Base-by-base conservation (phyloP, 2,797 vertebrate species). In the Chelon labrosus region DNA sequence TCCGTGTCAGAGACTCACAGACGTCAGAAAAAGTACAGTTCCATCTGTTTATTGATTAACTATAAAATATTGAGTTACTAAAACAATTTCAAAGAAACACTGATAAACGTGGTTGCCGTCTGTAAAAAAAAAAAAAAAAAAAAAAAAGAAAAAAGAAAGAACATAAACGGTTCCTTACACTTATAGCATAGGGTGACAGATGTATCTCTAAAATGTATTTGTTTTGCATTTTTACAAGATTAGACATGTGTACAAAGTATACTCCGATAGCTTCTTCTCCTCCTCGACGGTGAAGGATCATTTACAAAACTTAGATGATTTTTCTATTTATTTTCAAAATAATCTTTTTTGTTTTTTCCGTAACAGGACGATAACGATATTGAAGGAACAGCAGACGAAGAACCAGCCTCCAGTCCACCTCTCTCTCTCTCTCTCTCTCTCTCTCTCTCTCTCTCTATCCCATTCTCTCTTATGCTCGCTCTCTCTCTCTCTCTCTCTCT, bases 11-110 rank as follows among this genome's bases (percentile, higher is more conserved):
- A 80, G 39, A 79, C 65, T 51, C n/a, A n/a, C 71, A 69, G 14
- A 49, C 17, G 49, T 66, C 56, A 59, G 52, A 16, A 59, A 8
- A 10, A 14, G 42, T 9, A 91, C 79, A 89, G 87, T 91, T 92
- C 82, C 88, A 92, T 91, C 85, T 84, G 85, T 95, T 95, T 95
- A 95, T 95, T 95, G 93, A 92, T 94, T 88, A 93, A 91, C 94
- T 95, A 95, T 91, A 95, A 95, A 95, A 95, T 93, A 93, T 90
- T 85, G 88, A 93, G 89, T 91, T 95, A 93, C 93, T 95, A 93
- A 95, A 95, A 94, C 92, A 92, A 93, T 92, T 91, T 85, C 79
- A 95, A 95, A 94, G 89, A 93, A 95, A 96, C 91, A 94, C 94
- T 93, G 94, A 93, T 92, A 93, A 95, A 94, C 89, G 75, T 92